Percentiles rank a stretch among this genome's conserved stretches.
These are phyloP conservation scores for Octopus bimaculoides DNA, from an alignment of 1,140 invertebrate genomes.

Conservation along the genomic window DNA sequence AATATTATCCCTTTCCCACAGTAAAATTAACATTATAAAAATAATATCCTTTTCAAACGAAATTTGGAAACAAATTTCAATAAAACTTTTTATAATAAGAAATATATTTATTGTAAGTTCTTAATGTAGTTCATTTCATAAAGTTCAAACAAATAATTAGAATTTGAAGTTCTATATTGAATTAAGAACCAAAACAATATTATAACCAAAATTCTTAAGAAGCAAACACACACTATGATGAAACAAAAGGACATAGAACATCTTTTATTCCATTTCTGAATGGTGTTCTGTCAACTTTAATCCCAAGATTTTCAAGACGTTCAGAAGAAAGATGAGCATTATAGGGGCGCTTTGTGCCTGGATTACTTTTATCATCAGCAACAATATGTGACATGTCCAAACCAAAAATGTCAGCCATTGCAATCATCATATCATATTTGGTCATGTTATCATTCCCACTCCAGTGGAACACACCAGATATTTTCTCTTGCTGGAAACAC, in stretches of 20 bases:
- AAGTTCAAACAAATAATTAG: too few relatives aligned
- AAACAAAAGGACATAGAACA: constrained; percentile 39
- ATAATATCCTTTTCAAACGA: too few relatives aligned
- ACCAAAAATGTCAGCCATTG: constrained; percentile 59
- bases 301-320: constrained; percentile 53
- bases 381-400: constrained; percentile 53
- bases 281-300: constrained; percentile 50
- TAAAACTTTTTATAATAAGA: too few relatives aligned
- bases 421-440: constrained; percentile 62
- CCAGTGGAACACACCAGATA: constrained; percentile 62
- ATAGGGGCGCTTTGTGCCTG: constrained; percentile 55
- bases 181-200: too few relatives aligned
- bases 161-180: too few relatives aligned
- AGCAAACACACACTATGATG: background rate
- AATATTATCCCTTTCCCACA: too few relatives aligned
- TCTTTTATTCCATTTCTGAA: constrained; percentile 56
- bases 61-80: too few relatives aligned
- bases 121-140: too few relatives aligned
- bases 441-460: constrained; percentile 61
- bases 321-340: constrained; percentile 58
- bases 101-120: too few relatives aligned
- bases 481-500: constrained; percentile 33
- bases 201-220: too few relatives aligned
- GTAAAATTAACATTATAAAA: too few relatives aligned
- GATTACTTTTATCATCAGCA: constrained; percentile 39